These are phyloP conservation scores for Corythornis leucogaster DNA, from an alignment of 2,797 vertebrate species.

Conservation along the genomic window DNA sequence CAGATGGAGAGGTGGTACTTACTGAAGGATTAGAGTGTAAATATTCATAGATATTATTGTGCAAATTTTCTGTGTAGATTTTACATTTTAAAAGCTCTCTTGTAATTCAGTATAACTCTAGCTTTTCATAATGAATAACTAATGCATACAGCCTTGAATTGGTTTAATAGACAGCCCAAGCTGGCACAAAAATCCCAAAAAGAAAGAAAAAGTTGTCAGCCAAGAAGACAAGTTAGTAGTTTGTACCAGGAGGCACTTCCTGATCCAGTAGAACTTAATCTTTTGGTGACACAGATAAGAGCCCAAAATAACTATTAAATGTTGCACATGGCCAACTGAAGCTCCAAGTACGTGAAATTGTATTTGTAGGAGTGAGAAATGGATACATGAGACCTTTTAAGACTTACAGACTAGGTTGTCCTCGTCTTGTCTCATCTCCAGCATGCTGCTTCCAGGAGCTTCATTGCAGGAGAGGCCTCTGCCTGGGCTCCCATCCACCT, in stretches of 20 bases:
- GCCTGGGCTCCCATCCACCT: background rate
- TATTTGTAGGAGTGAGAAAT: background rate
- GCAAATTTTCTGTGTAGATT: slow-evolving; percentile 36
- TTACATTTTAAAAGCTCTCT: slow-evolving; percentile 16
- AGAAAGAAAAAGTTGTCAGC: background rate
- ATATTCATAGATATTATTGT: slow-evolving; percentile 54
- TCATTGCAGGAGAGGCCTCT: background rate
- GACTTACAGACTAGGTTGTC: background rate
- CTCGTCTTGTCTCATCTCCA: background rate
- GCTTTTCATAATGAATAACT: background rate
- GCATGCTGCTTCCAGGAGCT: background rate
- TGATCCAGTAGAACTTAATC: background rate
- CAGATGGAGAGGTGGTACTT: slow-evolving; percentile 34
- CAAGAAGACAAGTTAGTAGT: background rate
- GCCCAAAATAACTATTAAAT: background rate
- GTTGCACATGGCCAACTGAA: background rate
- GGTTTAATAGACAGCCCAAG: background rate
- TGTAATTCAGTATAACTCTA: background rate
- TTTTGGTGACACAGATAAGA: background rate
- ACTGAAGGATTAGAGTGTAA: slow-evolving; percentile 24
- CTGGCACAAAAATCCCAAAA: background rate
- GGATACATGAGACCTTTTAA: background rate
- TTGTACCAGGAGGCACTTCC: background rate
- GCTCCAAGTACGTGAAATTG: background rate
- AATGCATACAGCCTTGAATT: background rate